Evolutionary conservation across 2,888 invertebrate species (phyloP).

Genomic region (Nudaria mundana): DNA sequence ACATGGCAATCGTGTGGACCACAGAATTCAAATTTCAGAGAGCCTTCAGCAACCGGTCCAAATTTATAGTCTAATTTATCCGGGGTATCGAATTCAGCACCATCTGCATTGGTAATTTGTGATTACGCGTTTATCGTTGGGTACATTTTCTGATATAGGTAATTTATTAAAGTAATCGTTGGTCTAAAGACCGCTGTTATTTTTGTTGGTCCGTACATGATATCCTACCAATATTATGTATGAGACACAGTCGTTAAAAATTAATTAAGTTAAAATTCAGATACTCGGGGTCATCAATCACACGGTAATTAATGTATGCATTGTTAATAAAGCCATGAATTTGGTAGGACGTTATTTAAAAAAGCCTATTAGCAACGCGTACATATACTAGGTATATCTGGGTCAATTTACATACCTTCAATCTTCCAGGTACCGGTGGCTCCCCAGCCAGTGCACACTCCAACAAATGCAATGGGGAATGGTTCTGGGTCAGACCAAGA

Average conservation of each 20-base stretch:
- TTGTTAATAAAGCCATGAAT: too few relatives aligned
- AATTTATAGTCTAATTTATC: constrained; percentile 82
- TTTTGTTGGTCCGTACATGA: too few relatives aligned
- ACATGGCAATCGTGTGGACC: constrained; percentile 85
- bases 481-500: constrained; percentile 86
- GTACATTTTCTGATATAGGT: constrained; percentile 75
- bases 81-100: constrained; percentile 76
- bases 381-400: too few relatives aligned
- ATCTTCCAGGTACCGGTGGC: constrained; percentile 90
- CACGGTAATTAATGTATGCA: too few relatives aligned
- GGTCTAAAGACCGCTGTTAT: too few relatives aligned
- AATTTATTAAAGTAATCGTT: too few relatives aligned
- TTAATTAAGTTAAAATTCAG: too few relatives aligned
- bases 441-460: constrained; percentile 94
- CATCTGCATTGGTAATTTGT: constrained; percentile 70
- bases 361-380: too few relatives aligned
- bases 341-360: too few relatives aligned
- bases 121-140: constrained; percentile 58
- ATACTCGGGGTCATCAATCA: too few relatives aligned
- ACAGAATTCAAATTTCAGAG: constrained; percentile 79
- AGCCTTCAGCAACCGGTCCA: constrained; percentile 77
- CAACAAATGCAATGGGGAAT: constrained; percentile 87
- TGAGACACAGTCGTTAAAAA: too few relatives aligned
- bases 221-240: too few relatives aligned
- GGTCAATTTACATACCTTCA: constrained; percentile 86